Conservation (phyloP, 2,888 invertebrate species). For the Cheilosia grossa region DNA sequence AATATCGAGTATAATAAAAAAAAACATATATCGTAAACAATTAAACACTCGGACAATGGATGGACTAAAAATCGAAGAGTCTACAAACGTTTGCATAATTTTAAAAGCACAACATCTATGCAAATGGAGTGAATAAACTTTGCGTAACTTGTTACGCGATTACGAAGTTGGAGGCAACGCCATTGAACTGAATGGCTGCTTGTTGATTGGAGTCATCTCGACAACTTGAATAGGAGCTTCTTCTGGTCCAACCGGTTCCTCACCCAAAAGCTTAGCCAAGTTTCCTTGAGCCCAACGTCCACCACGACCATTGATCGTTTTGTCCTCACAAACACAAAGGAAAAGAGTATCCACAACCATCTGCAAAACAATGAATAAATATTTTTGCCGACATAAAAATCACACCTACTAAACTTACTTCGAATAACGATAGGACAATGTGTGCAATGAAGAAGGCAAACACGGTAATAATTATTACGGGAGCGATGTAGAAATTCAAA, state of each 20-base stretch:
- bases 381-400: too few species aligned
- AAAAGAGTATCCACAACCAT: constrained; percentile 97
- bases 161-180: constrained; percentile 48
- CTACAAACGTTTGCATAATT: neutral
- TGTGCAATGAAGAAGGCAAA: constrained; percentile 97
- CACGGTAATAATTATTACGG: constrained; percentile 92
- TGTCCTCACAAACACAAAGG: constrained; percentile 96
- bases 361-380: constrained; percentile 83
- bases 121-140: constrained; percentile 35
- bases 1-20: constrained; percentile 41
- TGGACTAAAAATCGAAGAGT: constrained; percentile 21
- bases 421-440: constrained; percentile 95
- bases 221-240: constrained; percentile 82
- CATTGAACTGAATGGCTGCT: constrained; percentile 81
- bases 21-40: constrained; percentile 26
- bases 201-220: constrained; percentile 83
- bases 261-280: constrained; percentile 85
- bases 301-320: constrained; percentile 90
- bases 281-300: constrained; percentile 87
- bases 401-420: constrained; percentile 85
- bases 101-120: constrained; percentile 12
- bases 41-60: constrained; percentile 48
- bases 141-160: neutral
- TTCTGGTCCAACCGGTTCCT: constrained; percentile 81
- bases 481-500: constrained; percentile 92